Conservation (phyloP, 2,888 invertebrate genomes). For the Nymphalis urticae region DNA sequence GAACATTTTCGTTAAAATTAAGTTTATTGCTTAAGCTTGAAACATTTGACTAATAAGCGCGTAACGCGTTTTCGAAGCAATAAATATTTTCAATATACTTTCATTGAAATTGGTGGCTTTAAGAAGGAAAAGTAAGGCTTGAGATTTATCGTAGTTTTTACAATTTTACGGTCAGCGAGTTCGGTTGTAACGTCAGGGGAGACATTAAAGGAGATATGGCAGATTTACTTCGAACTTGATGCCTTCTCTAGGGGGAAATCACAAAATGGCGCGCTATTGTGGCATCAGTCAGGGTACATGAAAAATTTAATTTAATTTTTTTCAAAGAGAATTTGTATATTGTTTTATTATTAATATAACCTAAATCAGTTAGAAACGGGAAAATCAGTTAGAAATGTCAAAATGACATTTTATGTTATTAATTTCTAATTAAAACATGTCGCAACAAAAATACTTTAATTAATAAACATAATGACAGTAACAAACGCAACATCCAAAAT, state of each 20-base stretch:
- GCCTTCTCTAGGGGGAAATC: conserved; percentile 75
- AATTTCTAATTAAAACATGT: no score
- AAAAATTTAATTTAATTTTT: conserved; percentile 44
- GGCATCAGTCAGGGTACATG: conserved; percentile 55
- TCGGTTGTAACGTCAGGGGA: conserved; percentile 69
- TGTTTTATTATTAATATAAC: not conserved
- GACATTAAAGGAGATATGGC: conserved; percentile 74
- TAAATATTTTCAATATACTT: conserved; percentile 3
- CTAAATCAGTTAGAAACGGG: not conserved
- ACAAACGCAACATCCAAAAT: no score
- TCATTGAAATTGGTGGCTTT: not conserved
- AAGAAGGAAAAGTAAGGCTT: conserved; percentile 47
- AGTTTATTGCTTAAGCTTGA: no score
- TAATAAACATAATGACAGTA: no score
- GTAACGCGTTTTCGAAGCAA: not conserved
- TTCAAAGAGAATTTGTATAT: not conserved
- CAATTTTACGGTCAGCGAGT: conserved; percentile 79
- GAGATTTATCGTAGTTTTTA: conserved; percentile 79
- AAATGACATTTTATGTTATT: not conserved
- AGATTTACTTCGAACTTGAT: conserved; percentile 78
- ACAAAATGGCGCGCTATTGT: conserved; percentile 67
- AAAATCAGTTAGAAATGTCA: not conserved
- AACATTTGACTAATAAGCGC: no score
- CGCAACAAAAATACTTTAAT: no score
- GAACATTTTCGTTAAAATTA: no score